Percentiles rank a stretch among this genome's conserved stretches.
Conservation (phyloP, 2,113 vertebrate species). For the Chauna torquata region DNA sequence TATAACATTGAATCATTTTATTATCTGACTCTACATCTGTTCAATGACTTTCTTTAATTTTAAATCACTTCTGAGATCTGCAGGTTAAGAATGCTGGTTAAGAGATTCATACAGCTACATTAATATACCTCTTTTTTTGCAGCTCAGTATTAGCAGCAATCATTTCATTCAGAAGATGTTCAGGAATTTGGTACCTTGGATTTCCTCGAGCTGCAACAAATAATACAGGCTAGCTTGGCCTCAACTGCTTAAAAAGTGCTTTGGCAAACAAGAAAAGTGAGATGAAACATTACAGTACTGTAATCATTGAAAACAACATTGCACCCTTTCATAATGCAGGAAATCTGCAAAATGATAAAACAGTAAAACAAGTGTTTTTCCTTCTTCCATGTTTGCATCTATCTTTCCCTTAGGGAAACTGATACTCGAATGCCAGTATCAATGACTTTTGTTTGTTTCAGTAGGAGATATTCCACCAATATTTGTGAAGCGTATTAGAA, state of each 20-base stretch:
- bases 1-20: neutral
- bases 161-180: slow-evolving; percentile 85
- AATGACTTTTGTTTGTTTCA: neutral
- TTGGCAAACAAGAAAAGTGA: neutral
- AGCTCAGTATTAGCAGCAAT: slow-evolving; percentile 83
- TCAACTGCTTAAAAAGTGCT: neutral
- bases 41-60: neutral
- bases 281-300: neutral
- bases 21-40: neutral
- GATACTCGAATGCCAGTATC: neutral
- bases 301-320: neutral
- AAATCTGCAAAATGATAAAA: neutral
- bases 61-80: neutral
- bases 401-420: neutral
- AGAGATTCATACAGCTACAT: neutral
- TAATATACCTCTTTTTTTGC: slow-evolving; percentile 82
- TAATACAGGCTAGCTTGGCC: neutral
- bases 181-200: slow-evolving; percentile 85
- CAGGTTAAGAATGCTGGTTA: neutral
- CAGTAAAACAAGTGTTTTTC: neutral
- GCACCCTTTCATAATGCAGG: neutral
- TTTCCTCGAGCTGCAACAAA: slow-evolving; percentile 84
- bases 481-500: neutral
- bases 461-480: neutral
- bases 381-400: neutral